phyloP scores from a whole-genome alignment of 1,140 invertebrate genomes.

The Dreissena rostriformis region DNA sequence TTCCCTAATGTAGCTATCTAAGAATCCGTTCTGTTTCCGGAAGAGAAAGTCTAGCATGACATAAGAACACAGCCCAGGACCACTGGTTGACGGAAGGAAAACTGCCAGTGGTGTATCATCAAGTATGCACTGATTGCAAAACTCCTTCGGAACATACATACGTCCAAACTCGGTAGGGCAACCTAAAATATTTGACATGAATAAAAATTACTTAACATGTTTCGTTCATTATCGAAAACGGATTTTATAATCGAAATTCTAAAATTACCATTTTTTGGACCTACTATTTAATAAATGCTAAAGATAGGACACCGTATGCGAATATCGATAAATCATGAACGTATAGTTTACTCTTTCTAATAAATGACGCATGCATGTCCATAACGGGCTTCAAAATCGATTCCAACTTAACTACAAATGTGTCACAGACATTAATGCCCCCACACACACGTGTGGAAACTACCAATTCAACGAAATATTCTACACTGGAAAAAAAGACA shows the following conservation, averaged over 20 bases:
- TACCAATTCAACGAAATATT: too few species aligned
- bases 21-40: constrained; percentile 67
- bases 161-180: constrained; percentile 35
- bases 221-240: background rate
- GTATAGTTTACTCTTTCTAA: background rate
- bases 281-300: background rate
- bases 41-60: constrained; percentile 59
- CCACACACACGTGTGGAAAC: too few species aligned
- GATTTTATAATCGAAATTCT: background rate
- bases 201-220: background rate
- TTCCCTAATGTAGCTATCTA: constrained; percentile 56
- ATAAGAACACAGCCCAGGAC: constrained; percentile 62
- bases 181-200: constrained; percentile 1
- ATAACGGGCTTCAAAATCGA: too few species aligned
- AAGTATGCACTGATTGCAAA: constrained; percentile 11
- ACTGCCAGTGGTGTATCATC: constrained; percentile 30
- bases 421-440: too few species aligned
- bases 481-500: too few species aligned
- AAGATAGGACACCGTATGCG: background rate
- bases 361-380: background rate
- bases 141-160: constrained; percentile 37
- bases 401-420: too few species aligned
- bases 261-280: background rate
- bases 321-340: background rate
- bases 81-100: constrained; percentile 46